Evolutionary conservation across 2,888 invertebrate species (phyloP).

Genomic region (Rhamphomyia laevipes): DNA sequence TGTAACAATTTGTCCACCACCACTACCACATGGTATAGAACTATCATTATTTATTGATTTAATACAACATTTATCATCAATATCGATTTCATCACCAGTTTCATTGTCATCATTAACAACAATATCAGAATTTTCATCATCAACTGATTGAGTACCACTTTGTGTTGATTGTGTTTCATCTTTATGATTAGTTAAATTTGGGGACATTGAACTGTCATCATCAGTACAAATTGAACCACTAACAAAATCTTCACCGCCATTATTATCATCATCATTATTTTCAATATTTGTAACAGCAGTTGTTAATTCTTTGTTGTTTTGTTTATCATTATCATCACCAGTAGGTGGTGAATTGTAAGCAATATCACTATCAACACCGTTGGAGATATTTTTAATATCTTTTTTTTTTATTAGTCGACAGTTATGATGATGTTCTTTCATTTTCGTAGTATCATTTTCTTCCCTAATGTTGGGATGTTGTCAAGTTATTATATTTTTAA

Average conservation of each 20-base stretch:
- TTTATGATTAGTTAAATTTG: too few species aligned
- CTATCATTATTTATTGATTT: background rate
- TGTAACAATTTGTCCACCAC: background rate
- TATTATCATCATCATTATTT: constrained; percentile 7
- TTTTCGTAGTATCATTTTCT: too few species aligned
- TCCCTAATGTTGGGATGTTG: too few species aligned
- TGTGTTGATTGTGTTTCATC: too few species aligned
- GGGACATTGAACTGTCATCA: too few species aligned
- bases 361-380: background rate
- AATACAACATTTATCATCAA: background rate
- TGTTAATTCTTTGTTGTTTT: too few species aligned
- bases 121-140: background rate
- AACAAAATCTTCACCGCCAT: background rate
- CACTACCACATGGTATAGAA: too few species aligned
- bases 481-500: too few species aligned
- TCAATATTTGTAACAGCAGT: too few species aligned
- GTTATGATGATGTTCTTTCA: too few species aligned
- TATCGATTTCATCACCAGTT: background rate
- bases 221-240: background rate
- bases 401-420: too few species aligned
- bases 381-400: background rate
- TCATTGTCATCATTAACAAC: background rate
- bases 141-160: background rate
- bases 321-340: background rate
- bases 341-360: background rate